Conservation (phyloP, 2,888 invertebrate species). For the Lucinisca nassula region DNA sequence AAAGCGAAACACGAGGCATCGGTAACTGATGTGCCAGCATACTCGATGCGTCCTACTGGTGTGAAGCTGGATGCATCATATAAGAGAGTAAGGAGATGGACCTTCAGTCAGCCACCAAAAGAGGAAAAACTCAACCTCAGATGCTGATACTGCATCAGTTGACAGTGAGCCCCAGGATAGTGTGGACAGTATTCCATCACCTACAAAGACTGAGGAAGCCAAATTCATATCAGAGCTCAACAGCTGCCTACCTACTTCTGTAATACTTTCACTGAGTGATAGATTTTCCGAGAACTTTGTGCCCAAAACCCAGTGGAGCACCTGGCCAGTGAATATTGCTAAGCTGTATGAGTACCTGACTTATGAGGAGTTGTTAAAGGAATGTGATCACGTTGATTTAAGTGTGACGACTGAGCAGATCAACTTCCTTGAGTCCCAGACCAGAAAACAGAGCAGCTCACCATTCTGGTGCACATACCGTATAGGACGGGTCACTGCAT, state of each 20-base stretch:
- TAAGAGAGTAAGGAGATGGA: constrained; percentile 28
- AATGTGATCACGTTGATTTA: neutral
- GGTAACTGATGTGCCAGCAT: constrained; percentile 11
- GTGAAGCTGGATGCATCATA: constrained; percentile 16
- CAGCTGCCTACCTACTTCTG: neutral
- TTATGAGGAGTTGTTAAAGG: neutral
- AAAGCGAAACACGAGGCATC: neutral
- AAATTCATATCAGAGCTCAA: neutral
- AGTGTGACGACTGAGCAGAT: neutral
- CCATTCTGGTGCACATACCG: constrained; percentile 21
- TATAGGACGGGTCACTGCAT: constrained; percentile 32
- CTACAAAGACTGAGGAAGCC: constrained; percentile 24
- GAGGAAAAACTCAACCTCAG: neutral
- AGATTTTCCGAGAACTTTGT: neutral
- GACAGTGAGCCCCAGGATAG: neutral
- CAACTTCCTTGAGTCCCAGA: neutral
- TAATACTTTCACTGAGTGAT: neutral
- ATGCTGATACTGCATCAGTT: neutral
- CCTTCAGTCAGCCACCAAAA: constrained; percentile 19
- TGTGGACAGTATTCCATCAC: neutral
- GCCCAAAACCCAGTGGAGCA: neutral
- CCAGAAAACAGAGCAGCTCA: constrained; percentile 15
- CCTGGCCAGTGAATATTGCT: constrained; percentile 2
- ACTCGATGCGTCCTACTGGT: constrained; percentile 23
- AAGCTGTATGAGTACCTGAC: neutral